Percentiles rank a stretch among this genome's conserved stretches.
phyloP scores from a whole-genome alignment of 2,888 invertebrate species.

The Pharmacophagus antenor region DNA sequence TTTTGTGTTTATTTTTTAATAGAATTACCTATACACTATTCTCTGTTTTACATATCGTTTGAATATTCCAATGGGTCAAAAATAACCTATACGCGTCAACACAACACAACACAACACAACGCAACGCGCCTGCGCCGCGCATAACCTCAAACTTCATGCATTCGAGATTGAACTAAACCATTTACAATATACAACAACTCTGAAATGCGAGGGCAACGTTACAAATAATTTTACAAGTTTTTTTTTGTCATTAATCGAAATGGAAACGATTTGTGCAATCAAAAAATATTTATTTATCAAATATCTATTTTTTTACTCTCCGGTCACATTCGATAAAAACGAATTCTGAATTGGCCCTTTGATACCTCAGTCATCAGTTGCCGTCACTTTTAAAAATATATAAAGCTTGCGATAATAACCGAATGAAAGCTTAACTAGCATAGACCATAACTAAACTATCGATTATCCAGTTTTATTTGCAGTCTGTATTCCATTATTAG shows the following conservation, averaged over 20 bases:
- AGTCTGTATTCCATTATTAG: conserved; percentile 75
- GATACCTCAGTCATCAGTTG: conserved; percentile 71
- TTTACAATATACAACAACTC: conserved; percentile 62
- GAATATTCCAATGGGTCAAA: conserved; percentile 71
- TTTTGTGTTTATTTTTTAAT: conserved; percentile 69
- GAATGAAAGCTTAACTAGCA: conserved; percentile 77
- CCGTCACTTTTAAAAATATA: conserved; percentile 53
- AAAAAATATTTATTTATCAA: conserved; percentile 55
- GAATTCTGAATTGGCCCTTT: conserved; percentile 72
- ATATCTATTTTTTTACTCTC: conserved; percentile 51
- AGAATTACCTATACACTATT: conserved; percentile 76
- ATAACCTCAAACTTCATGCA: conserved; percentile 51
- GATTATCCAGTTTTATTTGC: conserved; percentile 70
- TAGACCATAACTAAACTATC: conserved; percentile 77
- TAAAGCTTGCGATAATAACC: conserved; percentile 75
- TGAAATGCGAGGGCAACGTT: conserved; percentile 73
- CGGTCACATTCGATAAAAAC: conserved; percentile 45
- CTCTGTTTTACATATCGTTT: conserved; percentile 69
- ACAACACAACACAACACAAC: conserved; percentile 49
- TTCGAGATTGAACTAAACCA: conserved; percentile 50
- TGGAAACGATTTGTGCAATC: conserved; percentile 62
- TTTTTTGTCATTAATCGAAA: conserved; percentile 44
- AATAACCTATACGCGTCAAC: conserved; percentile 58
- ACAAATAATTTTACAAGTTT: conserved; percentile 45
- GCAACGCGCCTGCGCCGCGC: conserved; percentile 39